Percentiles rank a stretch among this genome's conserved stretches.
Evolutionary conservation across 2,888 invertebrate species (phyloP).

Genomic region (Balanococcus diminutus): DNA sequence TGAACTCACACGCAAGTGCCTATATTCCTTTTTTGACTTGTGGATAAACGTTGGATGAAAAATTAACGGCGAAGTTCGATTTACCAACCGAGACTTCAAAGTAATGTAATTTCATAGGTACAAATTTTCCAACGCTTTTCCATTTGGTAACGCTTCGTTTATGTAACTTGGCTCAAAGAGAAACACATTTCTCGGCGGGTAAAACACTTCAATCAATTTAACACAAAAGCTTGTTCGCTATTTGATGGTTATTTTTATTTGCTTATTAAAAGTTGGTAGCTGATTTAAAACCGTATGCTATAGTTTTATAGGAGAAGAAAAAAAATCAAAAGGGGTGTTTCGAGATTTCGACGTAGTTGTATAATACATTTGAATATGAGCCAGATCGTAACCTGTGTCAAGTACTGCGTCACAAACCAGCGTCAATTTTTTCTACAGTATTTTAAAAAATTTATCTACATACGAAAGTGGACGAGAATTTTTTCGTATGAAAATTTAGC

Average conservation of each 20-base stretch:
- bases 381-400: not conserved
- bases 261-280: not conserved
- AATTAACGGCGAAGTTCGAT: not conserved
- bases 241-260: no score
- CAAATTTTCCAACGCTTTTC: not conserved
- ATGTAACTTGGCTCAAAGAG: not conserved
- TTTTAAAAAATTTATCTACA: not conserved
- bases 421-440: not conserved
- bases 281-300: not conserved
- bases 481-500: not conserved
- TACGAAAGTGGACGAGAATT: not conserved
- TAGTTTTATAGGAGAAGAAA: not conserved
- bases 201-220: not conserved
- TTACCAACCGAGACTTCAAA: not conserved
- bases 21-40: not conserved
- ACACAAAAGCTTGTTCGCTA: not conserved
- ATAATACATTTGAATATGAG: not conserved
- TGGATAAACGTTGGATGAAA: not conserved
- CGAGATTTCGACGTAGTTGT: not conserved
- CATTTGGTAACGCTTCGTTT: not conserved
- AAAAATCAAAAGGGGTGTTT: not conserved
- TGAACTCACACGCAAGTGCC: not conserved
- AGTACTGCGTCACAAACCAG: not conserved
- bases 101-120: not conserved
- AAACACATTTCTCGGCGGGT: not conserved